Base-by-base conservation (phyloP, 2,888 invertebrate species). In the Cabera pusaria region DNA sequence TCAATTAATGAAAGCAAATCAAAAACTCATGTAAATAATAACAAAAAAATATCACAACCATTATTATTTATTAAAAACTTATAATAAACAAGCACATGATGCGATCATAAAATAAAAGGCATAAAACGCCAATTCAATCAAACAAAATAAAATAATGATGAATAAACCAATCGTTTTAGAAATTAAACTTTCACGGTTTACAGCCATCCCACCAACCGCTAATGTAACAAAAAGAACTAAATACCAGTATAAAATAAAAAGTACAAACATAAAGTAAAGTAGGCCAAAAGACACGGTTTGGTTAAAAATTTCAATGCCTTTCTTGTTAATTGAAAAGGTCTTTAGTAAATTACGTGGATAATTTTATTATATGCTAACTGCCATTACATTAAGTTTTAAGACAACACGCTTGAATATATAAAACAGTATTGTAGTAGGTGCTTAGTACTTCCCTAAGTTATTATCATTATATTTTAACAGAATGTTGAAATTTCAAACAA, bases 271-370 rank as follows among this genome's bases (percentile, higher is more conserved):
- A 58, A 52, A 49, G 45, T 52, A 58, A 68, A 56, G 52, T 54
- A 49, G 67, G 65, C 59, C 63, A 69, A 54, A 59, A 53, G 60
- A 67, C 49, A 65, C 60, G 64, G 53, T 63, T 68, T 65, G 39
- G 48, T 64, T 43, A 25, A 47, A 51, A 57, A 50, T 51, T 53
- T 51, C 52, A 56, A 57, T 49, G 42, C 24, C 25, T 44, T 36
- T 34, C 42, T 56, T 46, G 35, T 29, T 34, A 53, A 48, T 45
- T 45, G 10, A 35, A 41, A 42, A 52, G 35, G 47, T 25, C 14
- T 40, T 39, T 34, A 37, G 36, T 39, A 37, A 35, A 42, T 5
- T 10, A 37, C 28, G 33, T 29, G 35, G 17, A 26, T 20, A 23
- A 26, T 25, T 34, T 39, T 21, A 28, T 24, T 24, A 24, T 12